Percentiles rank a stretch among this genome's conserved stretches.
Evolutionary conservation across 2,888 invertebrate species (phyloP).

Genomic region (Drosophila paramelanica): DNA sequence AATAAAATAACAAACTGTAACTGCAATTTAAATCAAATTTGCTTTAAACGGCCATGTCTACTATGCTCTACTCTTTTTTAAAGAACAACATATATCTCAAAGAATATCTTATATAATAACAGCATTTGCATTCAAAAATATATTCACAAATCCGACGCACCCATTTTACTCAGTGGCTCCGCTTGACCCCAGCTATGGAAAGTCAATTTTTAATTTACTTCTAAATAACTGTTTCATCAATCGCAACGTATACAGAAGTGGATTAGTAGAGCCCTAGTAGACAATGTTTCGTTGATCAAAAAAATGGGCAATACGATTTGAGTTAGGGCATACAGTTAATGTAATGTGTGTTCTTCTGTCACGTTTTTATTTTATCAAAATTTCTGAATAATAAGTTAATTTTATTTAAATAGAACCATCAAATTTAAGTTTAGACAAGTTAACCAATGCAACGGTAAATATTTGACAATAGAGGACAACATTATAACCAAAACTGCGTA

Average conservation of each 20-base stretch:
- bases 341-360: constrained; percentile 8
- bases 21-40: constrained; percentile 23
- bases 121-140: too few relatives aligned
- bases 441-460: constrained; percentile 36
- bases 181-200: too few relatives aligned
- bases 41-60: constrained; percentile 29
- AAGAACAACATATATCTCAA: background rate
- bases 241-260: too few relatives aligned
- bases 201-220: too few relatives aligned
- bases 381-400: constrained; percentile 31
- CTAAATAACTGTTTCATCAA: too few relatives aligned
- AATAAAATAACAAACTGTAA: constrained; percentile 37
- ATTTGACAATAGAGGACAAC: background rate
- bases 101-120: too few relatives aligned
- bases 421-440: constrained; percentile 30
- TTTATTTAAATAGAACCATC: constrained; percentile 23
- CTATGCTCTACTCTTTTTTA: constrained; percentile 17
- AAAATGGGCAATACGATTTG: background rate
- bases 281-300: background rate
- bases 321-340: background rate
- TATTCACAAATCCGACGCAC: too few relatives aligned
- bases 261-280: constrained; percentile 1
- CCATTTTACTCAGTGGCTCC: too few relatives aligned
- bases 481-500: background rate
- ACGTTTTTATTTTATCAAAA: constrained; percentile 34